Conservation (phyloP, 1,140 invertebrate genomes). For the Pogonomyrmex barbatus region DNA sequence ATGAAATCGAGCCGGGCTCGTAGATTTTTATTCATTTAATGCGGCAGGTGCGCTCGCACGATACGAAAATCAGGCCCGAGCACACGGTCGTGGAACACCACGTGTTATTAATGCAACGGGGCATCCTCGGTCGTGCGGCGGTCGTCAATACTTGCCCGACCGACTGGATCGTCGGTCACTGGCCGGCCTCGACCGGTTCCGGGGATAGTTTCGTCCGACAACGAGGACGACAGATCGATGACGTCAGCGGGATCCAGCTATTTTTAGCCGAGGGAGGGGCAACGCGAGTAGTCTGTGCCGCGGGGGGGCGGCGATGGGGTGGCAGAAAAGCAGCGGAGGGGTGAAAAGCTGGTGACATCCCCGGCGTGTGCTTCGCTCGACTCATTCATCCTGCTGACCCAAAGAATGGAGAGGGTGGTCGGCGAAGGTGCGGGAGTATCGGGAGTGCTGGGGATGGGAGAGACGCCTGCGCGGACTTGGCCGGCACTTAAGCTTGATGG, state of each 20-base stretch:
- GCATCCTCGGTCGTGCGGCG: constrained; percentile 8
- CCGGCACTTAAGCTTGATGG: constrained; percentile 49
- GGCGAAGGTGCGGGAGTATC: background rate
- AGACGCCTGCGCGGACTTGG: constrained; percentile 13
- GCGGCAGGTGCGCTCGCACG: background rate
- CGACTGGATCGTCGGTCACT: background rate
- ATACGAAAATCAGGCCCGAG: constrained; percentile 18
- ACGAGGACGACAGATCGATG: constrained; percentile 73
- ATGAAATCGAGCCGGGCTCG: background rate
- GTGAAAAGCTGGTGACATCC: constrained; percentile 62
- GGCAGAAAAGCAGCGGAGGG: constrained; percentile 41
- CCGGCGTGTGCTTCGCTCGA: constrained; percentile 62
- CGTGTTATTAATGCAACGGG: constrained; percentile 53
- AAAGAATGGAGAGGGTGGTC: constrained; percentile 60
- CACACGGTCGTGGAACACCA: constrained; percentile 4
- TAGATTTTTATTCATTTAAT: constrained; percentile 19
- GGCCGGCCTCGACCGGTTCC: background rate
- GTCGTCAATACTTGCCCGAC: constrained; percentile 41
- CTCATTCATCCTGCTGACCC: constrained; percentile 76
- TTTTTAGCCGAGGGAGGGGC: constrained; percentile 69
- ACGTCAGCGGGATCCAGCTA: constrained; percentile 75
- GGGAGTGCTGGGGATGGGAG: background rate
- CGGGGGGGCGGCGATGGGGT: background rate
- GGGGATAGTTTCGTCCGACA: constrained; percentile 58
- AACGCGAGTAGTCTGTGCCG: constrained; percentile 58